Conservation (phyloP, 2,797 vertebrate genomes). For the Pangasius sanitwongsei region DNA sequence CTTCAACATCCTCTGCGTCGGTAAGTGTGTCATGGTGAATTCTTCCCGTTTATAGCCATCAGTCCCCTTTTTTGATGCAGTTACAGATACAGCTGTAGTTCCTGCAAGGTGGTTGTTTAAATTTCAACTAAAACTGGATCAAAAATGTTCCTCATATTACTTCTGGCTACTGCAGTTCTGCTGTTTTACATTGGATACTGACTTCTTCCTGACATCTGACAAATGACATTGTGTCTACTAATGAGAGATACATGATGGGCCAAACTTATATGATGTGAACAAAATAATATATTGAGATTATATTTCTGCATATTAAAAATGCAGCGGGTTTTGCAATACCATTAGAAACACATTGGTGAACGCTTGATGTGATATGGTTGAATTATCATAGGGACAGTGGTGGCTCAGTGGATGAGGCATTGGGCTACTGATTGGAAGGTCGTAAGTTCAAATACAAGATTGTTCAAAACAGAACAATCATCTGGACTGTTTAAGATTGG, state of each 20-base stretch:
- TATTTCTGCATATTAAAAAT: background rate
- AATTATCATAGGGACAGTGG: background rate
- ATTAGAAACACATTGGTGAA: background rate
- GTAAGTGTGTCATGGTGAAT: constrained; percentile 80
- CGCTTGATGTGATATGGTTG: background rate
- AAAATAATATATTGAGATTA: background rate
- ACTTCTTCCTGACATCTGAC: background rate
- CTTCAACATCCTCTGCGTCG: constrained; percentile 99
- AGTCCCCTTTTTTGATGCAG: background rate
- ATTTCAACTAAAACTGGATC: background rate
- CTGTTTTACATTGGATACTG: background rate
- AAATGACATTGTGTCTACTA: background rate
- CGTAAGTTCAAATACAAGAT: background rate
- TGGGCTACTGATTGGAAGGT: background rate
- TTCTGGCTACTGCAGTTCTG: background rate
- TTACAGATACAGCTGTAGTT: background rate
- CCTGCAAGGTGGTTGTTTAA: background rate
- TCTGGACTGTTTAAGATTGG: background rate
- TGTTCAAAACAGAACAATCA: background rate
- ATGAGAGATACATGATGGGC: background rate
- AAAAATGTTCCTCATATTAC: background rate
- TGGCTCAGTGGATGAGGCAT: background rate
- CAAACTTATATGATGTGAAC: background rate
- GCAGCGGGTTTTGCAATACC: background rate
- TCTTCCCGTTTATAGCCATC: background rate